These are phyloP conservation scores for Corydoras maculifer DNA, from an alignment of 2,113 vertebrate genomes.

Conservation along the genomic window DNA sequence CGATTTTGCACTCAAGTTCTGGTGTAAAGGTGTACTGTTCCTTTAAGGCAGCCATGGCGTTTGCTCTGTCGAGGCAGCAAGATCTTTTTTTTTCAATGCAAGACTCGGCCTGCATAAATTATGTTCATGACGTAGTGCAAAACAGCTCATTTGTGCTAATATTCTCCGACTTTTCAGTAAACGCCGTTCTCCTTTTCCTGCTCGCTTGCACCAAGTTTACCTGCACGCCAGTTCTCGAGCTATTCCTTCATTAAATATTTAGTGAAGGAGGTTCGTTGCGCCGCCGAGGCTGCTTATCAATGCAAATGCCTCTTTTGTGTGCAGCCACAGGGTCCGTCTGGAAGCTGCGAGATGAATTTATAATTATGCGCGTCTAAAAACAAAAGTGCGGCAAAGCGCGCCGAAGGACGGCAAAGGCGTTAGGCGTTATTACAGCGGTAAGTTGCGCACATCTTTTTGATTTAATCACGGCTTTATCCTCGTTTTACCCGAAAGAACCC, in stretches of 20 bases:
- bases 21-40: constrained; percentile 27
- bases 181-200: constrained; percentile 46
- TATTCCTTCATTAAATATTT: constrained; percentile 65
- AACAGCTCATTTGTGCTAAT: constrained; percentile 79
- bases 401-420: constrained; percentile 54
- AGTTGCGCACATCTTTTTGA: constrained; percentile 54
- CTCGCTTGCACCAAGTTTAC: constrained; percentile 43
- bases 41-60: constrained; percentile 71
- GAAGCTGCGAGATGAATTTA: constrained; percentile 77
- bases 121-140: constrained; percentile 97
- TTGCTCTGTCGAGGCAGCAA: constrained; percentile 63
- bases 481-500: constrained; percentile 53
- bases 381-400: constrained; percentile 67
- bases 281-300: constrained; percentile 70
- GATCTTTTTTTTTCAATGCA: constrained; percentile 75
- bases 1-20: not conserved
- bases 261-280: constrained; percentile 57
- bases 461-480: constrained; percentile 18
- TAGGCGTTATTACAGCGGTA: constrained; percentile 60
- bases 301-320: constrained; percentile 79
- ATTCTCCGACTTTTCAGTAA: constrained; percentile 58
- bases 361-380: constrained; percentile 70
- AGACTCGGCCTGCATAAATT: constrained; percentile 95
- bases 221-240: constrained; percentile 49
- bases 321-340: constrained; percentile 67